Evolutionary conservation across 2,113 vertebrate species (phyloP).

Genomic region (Trachemys scripta): DNA sequence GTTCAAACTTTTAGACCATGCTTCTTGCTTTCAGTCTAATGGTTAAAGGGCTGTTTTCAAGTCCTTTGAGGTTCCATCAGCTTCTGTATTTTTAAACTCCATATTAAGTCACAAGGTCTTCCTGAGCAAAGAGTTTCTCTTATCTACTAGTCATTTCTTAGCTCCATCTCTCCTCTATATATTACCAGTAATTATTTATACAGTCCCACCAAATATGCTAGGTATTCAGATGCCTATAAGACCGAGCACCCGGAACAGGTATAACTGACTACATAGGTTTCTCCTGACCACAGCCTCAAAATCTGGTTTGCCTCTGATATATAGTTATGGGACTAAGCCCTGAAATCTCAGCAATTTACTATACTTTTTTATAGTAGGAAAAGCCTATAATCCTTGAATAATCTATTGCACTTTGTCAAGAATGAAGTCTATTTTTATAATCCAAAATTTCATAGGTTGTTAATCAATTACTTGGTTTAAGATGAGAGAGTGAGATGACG

Average conservation of each 20-base stretch:
- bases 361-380: neutral
- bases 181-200: neutral
- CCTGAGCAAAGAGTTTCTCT: neutral
- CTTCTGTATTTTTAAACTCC: neutral
- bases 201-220: neutral
- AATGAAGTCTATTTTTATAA: conserved; percentile 28
- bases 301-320: accelerated
- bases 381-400: neutral
- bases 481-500: conserved; percentile 4
- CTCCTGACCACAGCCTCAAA: neutral
- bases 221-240: neutral
- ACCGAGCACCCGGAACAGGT: neutral
- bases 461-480: neutral
- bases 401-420: conserved; percentile 6
- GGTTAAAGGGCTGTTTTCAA: neutral
- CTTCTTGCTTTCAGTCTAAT: neutral
- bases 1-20: neutral
- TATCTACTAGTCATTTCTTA: neutral
- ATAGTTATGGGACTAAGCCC: neutral
- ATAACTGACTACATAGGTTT: neutral
- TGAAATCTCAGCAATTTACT: conserved; percentile 4
- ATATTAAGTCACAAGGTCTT: neutral
- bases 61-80: accelerated
- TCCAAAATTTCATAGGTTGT: neutral
- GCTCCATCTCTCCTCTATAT: neutral